Evolutionary conservation across 2,113 vertebrate genomes (phyloP), one percentile per base, ranked within the genome.

Genomic region (Rissa tridactyla): DNA sequence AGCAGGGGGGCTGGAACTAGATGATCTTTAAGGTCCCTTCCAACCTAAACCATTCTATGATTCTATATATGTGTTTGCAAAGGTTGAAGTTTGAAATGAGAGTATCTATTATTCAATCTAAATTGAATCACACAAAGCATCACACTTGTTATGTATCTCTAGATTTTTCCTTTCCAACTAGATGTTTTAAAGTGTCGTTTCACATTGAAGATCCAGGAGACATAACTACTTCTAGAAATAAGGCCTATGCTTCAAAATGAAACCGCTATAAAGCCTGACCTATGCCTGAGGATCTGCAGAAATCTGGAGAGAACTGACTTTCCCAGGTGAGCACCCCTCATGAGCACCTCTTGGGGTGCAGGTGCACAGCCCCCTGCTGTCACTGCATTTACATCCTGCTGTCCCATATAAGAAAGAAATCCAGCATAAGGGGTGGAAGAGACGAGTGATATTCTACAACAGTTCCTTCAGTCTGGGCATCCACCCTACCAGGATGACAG

Each of bases 341-440:
- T 46, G 34, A 65, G 29, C 17, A 54, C 5, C 29, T 54, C 17
- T 58, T 0, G 0, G 13, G 21, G 40, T 60, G n/a, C 29, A 16
- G 13, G 17, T 32, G 44, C 13, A 21, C 18, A 60, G 19, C 26
- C 11, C 40, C 20, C 36, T 6, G 4, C 21, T 54, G 38, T 51
- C 46, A 15, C n/a, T 71, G 44, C 29, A 20, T 26, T 86, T 40
- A 27, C 6, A 66, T 71, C 44, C 38, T 54, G 10, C 34, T 77
- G 13, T 54, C 30, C n/a, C 3, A 1, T 17, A 23, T 26, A 69
- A 21, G 25, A 81, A 82, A 77, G 27, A 47, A 86, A 65, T 29
- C 8, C 62, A 76, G 7, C 17, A 58, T 27, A 76, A 57, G 25
- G 10, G 32, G 21, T 81, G 62, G 42, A 68, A 68, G 44, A 10